Conservation (phyloP, 2,888 invertebrate genomes). For the Plebejus argus region DNA sequence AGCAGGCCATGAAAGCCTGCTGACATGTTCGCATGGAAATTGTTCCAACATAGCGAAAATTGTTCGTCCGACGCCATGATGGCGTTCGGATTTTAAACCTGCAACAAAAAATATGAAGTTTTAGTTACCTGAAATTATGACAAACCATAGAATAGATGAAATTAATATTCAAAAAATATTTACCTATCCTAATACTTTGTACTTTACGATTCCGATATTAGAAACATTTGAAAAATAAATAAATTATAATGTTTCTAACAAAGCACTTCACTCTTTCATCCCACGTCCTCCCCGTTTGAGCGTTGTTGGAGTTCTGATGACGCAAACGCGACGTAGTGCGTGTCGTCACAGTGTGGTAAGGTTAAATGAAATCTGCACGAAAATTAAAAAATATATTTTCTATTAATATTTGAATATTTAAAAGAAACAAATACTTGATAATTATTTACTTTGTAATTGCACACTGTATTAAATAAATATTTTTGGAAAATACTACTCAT, state of each 20-base stretch:
- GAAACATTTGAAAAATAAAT: constrained; percentile 73
- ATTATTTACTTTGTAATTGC: constrained; percentile 21
- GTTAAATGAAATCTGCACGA: constrained; percentile 53
- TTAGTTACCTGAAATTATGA: background rate
- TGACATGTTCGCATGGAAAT: constrained; percentile 87
- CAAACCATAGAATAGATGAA: no score
- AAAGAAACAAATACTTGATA: background rate
- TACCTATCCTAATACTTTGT: constrained; percentile 78
- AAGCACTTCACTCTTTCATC: constrained; percentile 57
- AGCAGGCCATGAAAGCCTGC: constrained; percentile 86
- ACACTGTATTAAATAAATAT: constrained; percentile 16
- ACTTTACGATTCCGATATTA: constrained; percentile 73
- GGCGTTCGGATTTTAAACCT: constrained; percentile 68
- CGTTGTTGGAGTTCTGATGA: constrained; percentile 71
- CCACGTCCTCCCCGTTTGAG: constrained; percentile 73
- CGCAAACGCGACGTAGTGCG: constrained; percentile 66
- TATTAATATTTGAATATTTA: background rate
- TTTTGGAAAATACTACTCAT: background rate
- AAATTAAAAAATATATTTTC: constrained; percentile 36
- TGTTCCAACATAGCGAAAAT: constrained; percentile 88
- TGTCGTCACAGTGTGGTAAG: constrained; percentile 64
- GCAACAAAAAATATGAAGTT: constrained; percentile 44
- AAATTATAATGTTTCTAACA: constrained; percentile 59
- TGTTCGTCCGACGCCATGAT: constrained; percentile 88
- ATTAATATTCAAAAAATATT: constrained; percentile 35